Evolutionary conservation across 2,113 vertebrate genomes (phyloP).

Genomic region (Hyperoodon ampullatus): DNA sequence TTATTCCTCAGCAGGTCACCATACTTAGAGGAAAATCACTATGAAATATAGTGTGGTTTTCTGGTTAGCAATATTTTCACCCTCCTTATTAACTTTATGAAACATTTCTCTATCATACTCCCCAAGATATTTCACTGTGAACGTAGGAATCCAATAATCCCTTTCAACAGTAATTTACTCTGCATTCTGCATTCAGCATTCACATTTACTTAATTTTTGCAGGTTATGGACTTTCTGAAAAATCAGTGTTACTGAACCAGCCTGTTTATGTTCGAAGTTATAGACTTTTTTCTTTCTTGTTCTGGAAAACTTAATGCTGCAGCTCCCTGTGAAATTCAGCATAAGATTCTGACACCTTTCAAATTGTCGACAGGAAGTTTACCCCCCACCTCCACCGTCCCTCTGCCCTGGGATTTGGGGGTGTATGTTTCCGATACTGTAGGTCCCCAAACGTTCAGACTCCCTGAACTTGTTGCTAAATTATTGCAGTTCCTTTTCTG

Average conservation of each 20-base stretch:
- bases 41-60: slow-evolving; percentile 74
- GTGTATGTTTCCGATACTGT: not conserved
- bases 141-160: slow-evolving; percentile 38
- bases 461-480: not conserved
- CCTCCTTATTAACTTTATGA: slow-evolving; percentile 77
- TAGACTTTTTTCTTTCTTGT: not conserved
- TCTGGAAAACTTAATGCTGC: not conserved
- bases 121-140: slow-evolving; percentile 45
- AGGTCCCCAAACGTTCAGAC: not conserved
- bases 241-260: slow-evolving; percentile 44
- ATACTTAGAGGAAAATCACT: slow-evolving; percentile 75
- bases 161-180: slow-evolving; percentile 38
- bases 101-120: slow-evolving; percentile 73
- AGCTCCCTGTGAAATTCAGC: not conserved
- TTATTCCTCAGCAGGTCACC: slow-evolving; percentile 69
- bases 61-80: slow-evolving; percentile 74
- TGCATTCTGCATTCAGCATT: slow-evolving; percentile 49
- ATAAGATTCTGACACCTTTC: not conserved
- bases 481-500: not conserved
- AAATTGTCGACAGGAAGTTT: not conserved
- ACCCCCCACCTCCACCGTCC: not conserved
- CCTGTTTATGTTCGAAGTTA: not conserved
- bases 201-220: slow-evolving; percentile 61
- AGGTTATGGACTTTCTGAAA: slow-evolving; percentile 66
- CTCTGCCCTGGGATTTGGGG: not conserved